Percentiles rank a stretch among this genome's conserved stretches.
phyloP scores from a whole-genome alignment of 2,113 vertebrate genomes.

The Coptodon bakossiorum region DNA sequence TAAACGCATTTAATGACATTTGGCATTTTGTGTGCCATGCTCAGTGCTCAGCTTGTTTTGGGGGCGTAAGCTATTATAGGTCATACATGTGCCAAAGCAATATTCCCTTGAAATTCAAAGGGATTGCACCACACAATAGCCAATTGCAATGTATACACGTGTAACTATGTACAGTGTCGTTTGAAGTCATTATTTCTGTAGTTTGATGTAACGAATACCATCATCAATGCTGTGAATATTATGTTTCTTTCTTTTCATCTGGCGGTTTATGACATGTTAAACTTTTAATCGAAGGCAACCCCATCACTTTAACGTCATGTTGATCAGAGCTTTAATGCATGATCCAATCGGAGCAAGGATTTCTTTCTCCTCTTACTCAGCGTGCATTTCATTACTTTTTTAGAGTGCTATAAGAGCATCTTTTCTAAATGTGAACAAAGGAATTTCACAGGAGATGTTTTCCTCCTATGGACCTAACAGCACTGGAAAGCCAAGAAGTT shows the following conservation, averaged over 20 bases:
- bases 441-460: neutral
- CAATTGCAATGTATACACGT: neutral
- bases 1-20: neutral
- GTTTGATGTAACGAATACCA: neutral
- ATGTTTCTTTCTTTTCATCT: neutral
- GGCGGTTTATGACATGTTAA: neutral
- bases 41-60: conserved; percentile 21
- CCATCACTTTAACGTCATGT: neutral
- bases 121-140: neutral
- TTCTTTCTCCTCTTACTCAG: neutral
- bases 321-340: neutral
- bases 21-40: conserved; percentile 32
- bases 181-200: neutral
- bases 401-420: neutral
- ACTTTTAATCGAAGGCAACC: neutral
- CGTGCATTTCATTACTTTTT: neutral
- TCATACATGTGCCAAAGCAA: conserved; percentile 35
- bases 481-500: conserved; percentile 18
- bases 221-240: neutral
- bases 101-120: neutral
- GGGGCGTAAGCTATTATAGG: neutral
- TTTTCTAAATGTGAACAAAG: neutral
- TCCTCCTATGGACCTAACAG: neutral
- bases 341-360: neutral
- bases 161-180: neutral